phyloP scores from a whole-genome alignment of 2,797 vertebrate genomes.

The Astyanax mexicanus region DNA sequence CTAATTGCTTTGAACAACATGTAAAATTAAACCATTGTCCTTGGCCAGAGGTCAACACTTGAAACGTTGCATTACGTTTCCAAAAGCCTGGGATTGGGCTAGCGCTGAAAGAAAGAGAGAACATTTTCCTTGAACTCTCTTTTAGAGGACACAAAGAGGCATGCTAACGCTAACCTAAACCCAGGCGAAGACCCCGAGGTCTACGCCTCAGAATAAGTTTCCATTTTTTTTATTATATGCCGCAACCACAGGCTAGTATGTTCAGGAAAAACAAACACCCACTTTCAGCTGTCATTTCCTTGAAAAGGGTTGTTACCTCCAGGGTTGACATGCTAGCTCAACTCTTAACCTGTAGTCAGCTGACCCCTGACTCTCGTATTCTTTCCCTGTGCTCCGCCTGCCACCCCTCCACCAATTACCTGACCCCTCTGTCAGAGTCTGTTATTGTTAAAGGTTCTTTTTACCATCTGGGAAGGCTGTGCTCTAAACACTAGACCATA shows the following conservation, averaged over 20 bases:
- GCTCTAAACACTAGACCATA: slow-evolving; percentile 48
- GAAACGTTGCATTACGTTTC: slow-evolving; percentile 71
- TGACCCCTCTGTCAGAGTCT: slow-evolving; percentile 71
- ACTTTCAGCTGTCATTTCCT: slow-evolving; percentile 64
- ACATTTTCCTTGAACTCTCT: slow-evolving; percentile 63
- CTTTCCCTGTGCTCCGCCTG: slow-evolving; percentile 49
- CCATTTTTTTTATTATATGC: slow-evolving; percentile 66
- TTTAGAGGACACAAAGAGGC: slow-evolving; percentile 34
- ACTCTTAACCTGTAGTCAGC: slow-evolving; percentile 77
- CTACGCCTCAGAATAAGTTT: background rate
- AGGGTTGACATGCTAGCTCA: slow-evolving; percentile 77
- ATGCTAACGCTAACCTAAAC: background rate
- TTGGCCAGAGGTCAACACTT: slow-evolving; percentile 73
- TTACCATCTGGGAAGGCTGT: slow-evolving; percentile 55
- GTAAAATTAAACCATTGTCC: slow-evolving; percentile 79
- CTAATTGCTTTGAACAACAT: slow-evolving; percentile 79
- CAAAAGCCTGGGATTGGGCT: slow-evolving; percentile 71
- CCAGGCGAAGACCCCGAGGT: background rate
- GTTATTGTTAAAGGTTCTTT: slow-evolving; percentile 59
- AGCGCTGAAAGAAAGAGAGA: slow-evolving; percentile 73
- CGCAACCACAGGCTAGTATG: slow-evolving; percentile 57
- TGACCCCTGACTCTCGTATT: slow-evolving; percentile 73
- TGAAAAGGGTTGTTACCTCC: slow-evolving; percentile 70
- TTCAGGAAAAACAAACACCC: slow-evolving; percentile 70
- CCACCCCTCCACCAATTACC: slow-evolving; percentile 59